Percentiles rank a stretch among this genome's conserved stretches.
These are phyloP conservation scores for Sarcophaga carnaria DNA, from an alignment of 2,888 invertebrate genomes.

Conservation along the genomic window DNA sequence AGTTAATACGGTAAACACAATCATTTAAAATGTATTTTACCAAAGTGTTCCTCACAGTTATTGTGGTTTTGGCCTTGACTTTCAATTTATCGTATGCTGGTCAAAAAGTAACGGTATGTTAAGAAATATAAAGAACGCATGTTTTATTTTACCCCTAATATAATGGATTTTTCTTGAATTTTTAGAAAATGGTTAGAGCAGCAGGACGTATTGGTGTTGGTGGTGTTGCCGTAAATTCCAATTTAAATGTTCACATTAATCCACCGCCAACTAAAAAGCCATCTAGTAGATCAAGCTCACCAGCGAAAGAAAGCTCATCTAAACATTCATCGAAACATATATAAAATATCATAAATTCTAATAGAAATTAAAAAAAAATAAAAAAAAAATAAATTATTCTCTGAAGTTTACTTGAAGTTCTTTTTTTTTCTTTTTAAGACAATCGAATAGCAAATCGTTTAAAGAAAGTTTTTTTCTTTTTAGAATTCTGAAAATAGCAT, in stretches of 20 bases:
- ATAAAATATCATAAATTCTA: no score
- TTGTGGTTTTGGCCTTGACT: background rate
- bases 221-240: constrained; percentile 14
- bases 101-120: background rate
- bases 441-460: no score
- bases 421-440: no score
- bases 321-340: no score
- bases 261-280: background rate
- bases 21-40: constrained; percentile 30
- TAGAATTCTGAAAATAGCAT: no score
- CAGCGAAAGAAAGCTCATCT: background rate
- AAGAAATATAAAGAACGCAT: no score
- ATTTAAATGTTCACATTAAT: constrained; percentile 20
- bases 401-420: no score
- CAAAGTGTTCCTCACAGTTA: constrained; percentile 6
- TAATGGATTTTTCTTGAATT: background rate
- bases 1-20: no score
- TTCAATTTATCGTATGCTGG: background rate
- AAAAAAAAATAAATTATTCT: no score
- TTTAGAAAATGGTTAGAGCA: constrained; percentile 17
- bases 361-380: no score
- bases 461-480: no score
- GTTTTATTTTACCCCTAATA: no score
- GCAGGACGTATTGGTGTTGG: background rate
- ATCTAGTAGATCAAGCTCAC: background rate